Base-by-base conservation (phyloP, 2,888 invertebrate species). In the Xylota segnis region DNA sequence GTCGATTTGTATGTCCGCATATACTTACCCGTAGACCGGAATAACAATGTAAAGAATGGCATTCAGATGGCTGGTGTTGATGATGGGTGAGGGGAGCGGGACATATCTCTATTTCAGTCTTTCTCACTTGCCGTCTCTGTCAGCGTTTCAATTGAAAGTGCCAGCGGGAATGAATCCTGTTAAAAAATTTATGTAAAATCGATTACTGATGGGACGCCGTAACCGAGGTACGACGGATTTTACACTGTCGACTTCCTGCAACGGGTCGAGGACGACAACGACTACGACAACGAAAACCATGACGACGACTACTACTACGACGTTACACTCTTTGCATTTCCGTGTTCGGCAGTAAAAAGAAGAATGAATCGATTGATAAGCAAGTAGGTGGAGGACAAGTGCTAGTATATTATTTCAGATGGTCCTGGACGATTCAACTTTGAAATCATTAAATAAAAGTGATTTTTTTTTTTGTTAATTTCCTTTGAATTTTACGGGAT, bases 121-220 rank as follows among this genome's bases (percentile, higher is more conserved):
- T 0, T 18, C 10, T 14, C 34, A 0, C 14, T 34, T 4, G 18
- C 29, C 3, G 14, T 37, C 58, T 23, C 7, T 16, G 4, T 45
- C 16, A 43, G 52, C 40, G 37, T 76, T n/a, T 81, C 52, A 59
- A 65, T 72, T 72, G 43, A 58, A 71, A 59, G 66, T 66, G 77
- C 58, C 59, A 61, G 47, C 68, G 47, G 68, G 71, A 83, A 76
- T 68, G 78, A 68, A 70, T 78, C 50, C 68, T 68, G 78, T 78
- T 83, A 74, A 78, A 78, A 61, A 83, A 83, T 74, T 72, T 83
- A 83, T 78, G 83, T 68, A 65, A 78, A 83, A 83, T 83, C 78
- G 83, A 83, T 83, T 83, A 63, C 68, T 40, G 18, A 61, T 72
- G 65, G 23, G 10, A 2, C 18, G 76, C 32, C 65, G 58, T 65